Percentiles rank a stretch among this genome's conserved stretches.
phyloP scores from a whole-genome alignment of 2,797 vertebrate genomes.

The Acridotheres tristis region DNA sequence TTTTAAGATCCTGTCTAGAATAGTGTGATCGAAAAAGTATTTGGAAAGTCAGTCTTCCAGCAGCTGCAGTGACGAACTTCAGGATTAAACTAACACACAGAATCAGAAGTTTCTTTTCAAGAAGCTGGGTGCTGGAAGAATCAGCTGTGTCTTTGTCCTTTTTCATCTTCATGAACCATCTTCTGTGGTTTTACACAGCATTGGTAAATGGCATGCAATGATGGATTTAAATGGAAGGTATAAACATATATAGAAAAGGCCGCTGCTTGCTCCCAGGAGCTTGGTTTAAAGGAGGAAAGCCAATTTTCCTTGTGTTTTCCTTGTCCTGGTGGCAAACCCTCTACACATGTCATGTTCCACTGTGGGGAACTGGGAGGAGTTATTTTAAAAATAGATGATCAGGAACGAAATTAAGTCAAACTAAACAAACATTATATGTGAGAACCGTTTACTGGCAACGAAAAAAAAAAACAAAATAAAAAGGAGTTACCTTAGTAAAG shows the following conservation, averaged over 20 bases:
- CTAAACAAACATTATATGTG: neutral
- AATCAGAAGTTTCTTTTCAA: neutral
- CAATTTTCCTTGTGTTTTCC: neutral
- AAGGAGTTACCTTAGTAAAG: too few relatives aligned
- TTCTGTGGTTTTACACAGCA: neutral
- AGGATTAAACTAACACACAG: neutral
- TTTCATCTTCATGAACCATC: neutral
- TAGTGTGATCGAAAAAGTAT: neutral
- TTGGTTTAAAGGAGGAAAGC: neutral
- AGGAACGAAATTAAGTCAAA: rapidly evolving
- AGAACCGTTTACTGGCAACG: rapidly evolving
- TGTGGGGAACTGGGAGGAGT: too few relatives aligned
- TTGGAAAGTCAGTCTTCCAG: neutral
- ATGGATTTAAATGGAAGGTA: neutral
- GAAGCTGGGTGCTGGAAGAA: neutral
- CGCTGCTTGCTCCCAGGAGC: neutral
- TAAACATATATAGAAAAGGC: rapidly evolving
- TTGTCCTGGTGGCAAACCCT: neutral
- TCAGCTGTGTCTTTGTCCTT: neutral
- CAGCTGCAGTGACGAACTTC: neutral
- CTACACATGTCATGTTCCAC: rapidly evolving
- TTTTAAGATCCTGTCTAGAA: neutral
- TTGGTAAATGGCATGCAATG: neutral
- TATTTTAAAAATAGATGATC: neutral
- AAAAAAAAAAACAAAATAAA: neutral